Base-by-base conservation (phyloP, 64 coral and sea anemone genomes). In the Pocillopora verrucosa region DNA sequence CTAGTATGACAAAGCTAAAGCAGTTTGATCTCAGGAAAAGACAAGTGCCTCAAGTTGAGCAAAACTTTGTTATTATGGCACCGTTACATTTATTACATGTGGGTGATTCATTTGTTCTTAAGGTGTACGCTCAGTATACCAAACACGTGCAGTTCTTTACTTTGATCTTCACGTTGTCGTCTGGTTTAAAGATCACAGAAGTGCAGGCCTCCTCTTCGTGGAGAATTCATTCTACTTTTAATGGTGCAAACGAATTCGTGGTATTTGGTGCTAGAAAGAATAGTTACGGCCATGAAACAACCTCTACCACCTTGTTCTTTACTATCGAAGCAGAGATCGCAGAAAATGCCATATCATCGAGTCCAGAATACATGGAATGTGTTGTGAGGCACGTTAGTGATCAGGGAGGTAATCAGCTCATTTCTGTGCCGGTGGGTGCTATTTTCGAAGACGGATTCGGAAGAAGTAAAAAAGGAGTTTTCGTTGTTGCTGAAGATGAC, bases 391-490 rank as follows among this genome's bases (percentile, higher is more conserved):
- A 81, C 14, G 78, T 81, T 17, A 63, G 58, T 11, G 78, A 81
- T 20, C 78, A 36, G 19, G 78, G 61, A 36, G 59, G 78, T 34
- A 81, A 81, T 35, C 78, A 81, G 36, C 24, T 81, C 34, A 16
- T 81, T 62, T 11, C 15, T 36, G 56, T 59, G 7, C 59, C 59
- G 3, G 3, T 62, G 25, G 61, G 62, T 35, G 78, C 78, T 78
- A 72, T 92, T 63, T 86, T 87, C 36, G 37, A 92, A 59, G 82
- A 85, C 56, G 56, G 90, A 75, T 75, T 45, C 36, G 82, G 82
- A 41, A 83, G 67, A 59, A 56, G 51, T 30, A 15, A 59, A 77
- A 92, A 16, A 15, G 90, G 82, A 78, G 51, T 64, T 35, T 41
- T 92, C 69, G 41, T 78, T 37, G 72, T 92, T 86, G 75, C 11